These are phyloP conservation scores for Sminthopsis crassicaudata DNA, from an alignment of 2,113 vertebrate genomes.

Conservation along the genomic window DNA sequence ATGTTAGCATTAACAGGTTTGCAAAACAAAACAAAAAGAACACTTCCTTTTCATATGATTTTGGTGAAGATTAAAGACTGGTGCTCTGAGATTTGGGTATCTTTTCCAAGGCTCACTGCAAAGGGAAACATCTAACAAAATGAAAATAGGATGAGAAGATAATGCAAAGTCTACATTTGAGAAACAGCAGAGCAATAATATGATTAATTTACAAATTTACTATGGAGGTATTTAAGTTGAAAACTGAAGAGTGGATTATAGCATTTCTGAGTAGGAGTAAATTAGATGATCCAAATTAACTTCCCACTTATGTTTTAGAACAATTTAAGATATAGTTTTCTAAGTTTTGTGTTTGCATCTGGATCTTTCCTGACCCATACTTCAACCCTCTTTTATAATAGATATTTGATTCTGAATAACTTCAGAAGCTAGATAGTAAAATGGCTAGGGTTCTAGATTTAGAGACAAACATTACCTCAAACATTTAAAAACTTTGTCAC, in stretches of 20 bases:
- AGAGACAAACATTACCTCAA: not conserved
- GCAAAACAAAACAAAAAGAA: constrained; percentile 4
- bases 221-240: not conserved
- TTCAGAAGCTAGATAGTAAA: not conserved
- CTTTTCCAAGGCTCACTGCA: not conserved
- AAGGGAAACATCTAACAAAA: not conserved
- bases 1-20: constrained; percentile 41
- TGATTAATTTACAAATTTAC: not conserved
- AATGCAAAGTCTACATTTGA: not conserved
- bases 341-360: not conserved
- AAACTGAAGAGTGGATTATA: not conserved
- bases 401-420: not conserved
- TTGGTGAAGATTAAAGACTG: not conserved
- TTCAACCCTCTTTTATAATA: not conserved
- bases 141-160: not conserved
- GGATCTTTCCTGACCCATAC: not conserved
- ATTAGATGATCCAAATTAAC: not conserved
- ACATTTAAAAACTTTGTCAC: not conserved
- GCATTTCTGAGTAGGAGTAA: not conserved
- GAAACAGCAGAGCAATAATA: not conserved
- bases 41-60: constrained; percentile 36
- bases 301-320: not conserved
- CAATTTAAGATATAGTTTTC: not conserved
- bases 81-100: not conserved
- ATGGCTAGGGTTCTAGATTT: not conserved